phyloP scores from a whole-genome alignment of 2,797 vertebrate genomes.

The Euthynnus affinis region DNA sequence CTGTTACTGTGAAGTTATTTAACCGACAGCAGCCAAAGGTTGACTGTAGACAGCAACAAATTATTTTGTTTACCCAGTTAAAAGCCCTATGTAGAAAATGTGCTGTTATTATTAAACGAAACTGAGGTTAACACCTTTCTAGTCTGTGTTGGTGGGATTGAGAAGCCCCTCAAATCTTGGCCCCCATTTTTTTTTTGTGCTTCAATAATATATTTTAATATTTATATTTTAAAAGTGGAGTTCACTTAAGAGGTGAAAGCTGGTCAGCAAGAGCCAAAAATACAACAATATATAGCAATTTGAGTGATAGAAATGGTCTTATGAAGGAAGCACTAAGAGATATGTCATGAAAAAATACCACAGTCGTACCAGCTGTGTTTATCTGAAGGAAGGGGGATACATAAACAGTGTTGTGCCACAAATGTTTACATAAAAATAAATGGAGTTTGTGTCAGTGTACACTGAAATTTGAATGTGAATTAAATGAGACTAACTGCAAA shows the following conservation, averaged over 20 bases:
- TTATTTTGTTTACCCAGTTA: neutral
- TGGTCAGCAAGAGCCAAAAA: neutral
- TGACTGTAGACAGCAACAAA: neutral
- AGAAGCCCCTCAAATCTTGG: neutral
- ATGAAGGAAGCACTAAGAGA: too few species aligned
- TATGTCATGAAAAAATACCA: neutral
- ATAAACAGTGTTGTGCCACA: too few species aligned
- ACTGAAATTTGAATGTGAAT: conserved; percentile 3
- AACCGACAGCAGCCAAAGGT: conserved; percentile 1
- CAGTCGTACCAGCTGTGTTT: neutral
- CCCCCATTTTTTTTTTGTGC: neutral
- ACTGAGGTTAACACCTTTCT: neutral
- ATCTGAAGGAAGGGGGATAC: neutral
- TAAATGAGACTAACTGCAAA: neutral
- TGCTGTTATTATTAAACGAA: neutral
- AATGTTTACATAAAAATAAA: conserved; percentile 14
- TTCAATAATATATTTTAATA: too few species aligned
- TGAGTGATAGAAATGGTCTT: neutral
- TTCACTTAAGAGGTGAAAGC: neutral
- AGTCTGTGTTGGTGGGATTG: too few species aligned
- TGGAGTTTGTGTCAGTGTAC: conserved; percentile 1
- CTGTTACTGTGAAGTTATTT: conserved; percentile 45
- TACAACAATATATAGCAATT: neutral
- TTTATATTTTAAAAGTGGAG: neutral
- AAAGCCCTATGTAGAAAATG: neutral